These are phyloP conservation scores for Urophycis tenuis DNA, from an alignment of 2,797 vertebrate species.

Conservation along the genomic window DNA sequence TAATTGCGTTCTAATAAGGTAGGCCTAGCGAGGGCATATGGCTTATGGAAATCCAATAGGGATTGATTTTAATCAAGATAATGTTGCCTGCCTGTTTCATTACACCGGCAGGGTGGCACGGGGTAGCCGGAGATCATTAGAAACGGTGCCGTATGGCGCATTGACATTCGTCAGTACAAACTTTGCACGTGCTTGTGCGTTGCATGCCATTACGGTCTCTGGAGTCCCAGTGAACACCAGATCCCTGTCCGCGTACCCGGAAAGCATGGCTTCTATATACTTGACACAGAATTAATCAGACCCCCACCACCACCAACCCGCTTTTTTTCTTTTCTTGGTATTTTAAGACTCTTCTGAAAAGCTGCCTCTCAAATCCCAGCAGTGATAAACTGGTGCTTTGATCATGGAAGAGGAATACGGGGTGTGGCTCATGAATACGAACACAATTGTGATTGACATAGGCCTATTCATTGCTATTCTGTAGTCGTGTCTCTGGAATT, in stretches of 20 bases:
- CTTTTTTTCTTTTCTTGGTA: no score
- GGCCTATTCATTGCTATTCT: background rate
- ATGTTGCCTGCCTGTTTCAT: constrained; percentile 59
- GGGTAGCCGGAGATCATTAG: constrained; percentile 53
- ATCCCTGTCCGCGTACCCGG: background rate
- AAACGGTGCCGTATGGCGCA: constrained; percentile 37
- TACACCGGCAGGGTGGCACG: constrained; percentile 41
- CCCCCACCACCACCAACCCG: no score
- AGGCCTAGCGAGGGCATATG: constrained; percentile 37
- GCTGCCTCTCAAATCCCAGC: background rate
- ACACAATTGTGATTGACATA: background rate
- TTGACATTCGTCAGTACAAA: constrained; percentile 15
- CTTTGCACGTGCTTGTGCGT: background rate
- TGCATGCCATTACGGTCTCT: background rate
- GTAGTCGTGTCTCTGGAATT: background rate
- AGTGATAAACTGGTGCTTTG: background rate
- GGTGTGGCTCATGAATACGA: no score
- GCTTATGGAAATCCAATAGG: constrained; percentile 55
- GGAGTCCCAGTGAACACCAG: background rate
- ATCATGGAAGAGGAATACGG: background rate
- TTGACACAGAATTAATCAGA: background rate
- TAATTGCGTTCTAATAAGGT: constrained; percentile 39
- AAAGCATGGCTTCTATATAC: background rate
- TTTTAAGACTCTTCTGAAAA: no score
- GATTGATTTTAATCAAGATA: constrained; percentile 73